These are phyloP conservation scores for Mamestra configurata DNA, from an alignment of 1,140 invertebrate species.

Conservation along the genomic window DNA sequence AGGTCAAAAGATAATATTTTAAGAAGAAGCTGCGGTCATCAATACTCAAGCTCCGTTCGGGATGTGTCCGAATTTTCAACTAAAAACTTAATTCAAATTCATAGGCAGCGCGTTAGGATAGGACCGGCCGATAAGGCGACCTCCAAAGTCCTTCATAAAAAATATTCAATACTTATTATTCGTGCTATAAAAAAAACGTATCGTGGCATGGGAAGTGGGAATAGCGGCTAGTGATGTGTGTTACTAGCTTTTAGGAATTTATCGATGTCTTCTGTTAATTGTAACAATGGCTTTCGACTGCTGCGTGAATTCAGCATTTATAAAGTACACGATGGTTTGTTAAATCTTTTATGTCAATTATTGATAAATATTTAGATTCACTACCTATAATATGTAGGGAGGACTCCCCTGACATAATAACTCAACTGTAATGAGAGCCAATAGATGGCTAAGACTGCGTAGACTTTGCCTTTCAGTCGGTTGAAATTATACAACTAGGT, in stretches of 20 bases:
- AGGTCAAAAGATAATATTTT: no score
- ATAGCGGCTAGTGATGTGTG: constrained; percentile 44
- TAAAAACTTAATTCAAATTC: constrained; percentile 53
- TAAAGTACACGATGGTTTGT: background rate
- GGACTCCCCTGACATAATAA: no score
- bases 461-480: no score
- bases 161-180: constrained; percentile 55
- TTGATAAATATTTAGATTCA: background rate
- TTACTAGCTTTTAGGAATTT: constrained; percentile 7
- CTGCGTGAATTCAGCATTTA: background rate
- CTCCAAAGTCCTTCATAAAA: constrained; percentile 49
- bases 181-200: constrained; percentile 50
- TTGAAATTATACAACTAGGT: background rate
- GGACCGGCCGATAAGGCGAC: constrained; percentile 43
- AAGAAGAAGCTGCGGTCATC: background rate
- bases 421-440: no score
- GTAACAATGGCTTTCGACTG: constrained; percentile 20
- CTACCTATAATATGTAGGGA: no score
- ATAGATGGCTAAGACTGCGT: no score
- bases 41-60: background rate
- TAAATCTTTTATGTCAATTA: background rate
- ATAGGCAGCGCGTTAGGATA: constrained; percentile 44
- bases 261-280: constrained; percentile 6
- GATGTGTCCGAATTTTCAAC: constrained; percentile 28
- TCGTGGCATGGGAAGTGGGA: constrained; percentile 51